Conservation (phyloP, 2,888 invertebrate species). For the Nephrotoma appendiculata region DNA sequence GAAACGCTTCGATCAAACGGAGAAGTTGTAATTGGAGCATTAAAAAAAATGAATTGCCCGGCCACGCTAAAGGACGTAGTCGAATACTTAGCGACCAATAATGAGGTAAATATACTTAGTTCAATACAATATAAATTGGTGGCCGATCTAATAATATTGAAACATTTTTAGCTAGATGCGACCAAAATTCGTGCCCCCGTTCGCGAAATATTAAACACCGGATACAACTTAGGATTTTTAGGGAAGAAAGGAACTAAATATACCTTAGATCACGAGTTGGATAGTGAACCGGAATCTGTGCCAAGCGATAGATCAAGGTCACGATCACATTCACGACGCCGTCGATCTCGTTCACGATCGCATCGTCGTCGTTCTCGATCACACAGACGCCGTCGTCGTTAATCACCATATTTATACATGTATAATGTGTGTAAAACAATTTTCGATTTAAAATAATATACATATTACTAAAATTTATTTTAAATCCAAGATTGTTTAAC, state of each 20-base stretch:
- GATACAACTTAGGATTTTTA: background rate
- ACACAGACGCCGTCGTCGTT: background rate
- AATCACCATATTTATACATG: background rate
- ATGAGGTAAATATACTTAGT: background rate
- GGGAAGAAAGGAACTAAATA: background rate
- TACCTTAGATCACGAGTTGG: background rate
- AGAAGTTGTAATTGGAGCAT: background rate
- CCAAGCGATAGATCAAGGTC: background rate
- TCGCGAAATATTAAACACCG: background rate
- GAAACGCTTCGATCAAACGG: background rate
- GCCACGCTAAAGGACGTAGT: background rate
- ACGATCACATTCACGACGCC: background rate
- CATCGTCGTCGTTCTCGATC: background rate
- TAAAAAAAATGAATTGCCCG: background rate
- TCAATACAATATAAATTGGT: too few relatives aligned
- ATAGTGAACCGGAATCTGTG: background rate
- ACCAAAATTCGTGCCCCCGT: background rate
- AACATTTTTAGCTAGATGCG: background rate
- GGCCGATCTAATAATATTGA: too few relatives aligned
- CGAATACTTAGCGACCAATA: background rate
- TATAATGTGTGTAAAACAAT: background rate
- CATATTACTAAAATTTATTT: too few relatives aligned
- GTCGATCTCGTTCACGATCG: background rate
- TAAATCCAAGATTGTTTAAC: background rate
- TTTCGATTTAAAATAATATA: background rate